Evolutionary conservation across 2,797 vertebrate species (phyloP), one percentile per base, ranked within the genome.

Genomic region (Pyrocephalus nanus): DNA sequence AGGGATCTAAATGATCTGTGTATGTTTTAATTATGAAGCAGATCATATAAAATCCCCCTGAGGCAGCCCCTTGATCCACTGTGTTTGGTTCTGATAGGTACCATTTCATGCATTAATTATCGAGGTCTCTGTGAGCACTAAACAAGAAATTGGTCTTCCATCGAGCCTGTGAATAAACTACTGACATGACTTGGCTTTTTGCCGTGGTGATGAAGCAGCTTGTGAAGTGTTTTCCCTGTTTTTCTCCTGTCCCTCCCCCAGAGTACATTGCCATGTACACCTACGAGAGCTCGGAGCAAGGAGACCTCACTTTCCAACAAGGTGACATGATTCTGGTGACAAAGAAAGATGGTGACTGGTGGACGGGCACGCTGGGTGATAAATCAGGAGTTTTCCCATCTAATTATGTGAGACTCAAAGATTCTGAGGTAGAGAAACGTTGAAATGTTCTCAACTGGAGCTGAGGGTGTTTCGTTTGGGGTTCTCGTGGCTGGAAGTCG

Each of bases 331-430:
- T 99, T 95, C 96, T 98, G 96, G 99, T 99, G 88, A 99, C 99
- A 92, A 99, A 99, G 98, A 99, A 99, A 97, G 99, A 99, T 96
- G 99, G 99, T 5, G 99, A 99, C 94, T 99, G 99, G 99, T 99
- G 99, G 99, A 99, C 99, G 2, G 99, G 99, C 54, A 98, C 98
- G 36, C 98, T 99, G 75, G 98, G 98, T 32, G 99, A 98, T 71
- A 99, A 99, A 97, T 98, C 98, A 3, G 99, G 99, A 86, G 99
- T 99, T 95, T 99, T 99, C 96, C 99, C 99, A 22, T 99, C 99
- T 93, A 99, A 99, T 97, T 99, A 99, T 78, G 99, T 99, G 96
- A 99, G 99, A 97, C 99, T 99, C 76, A 99, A 99, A 92, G 99
- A 99, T 92, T 97, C 98, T 53, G 98, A 98, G 98, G 98, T 98